Base-by-base conservation (phyloP, 1,140 invertebrate genomes). In the Teleopsis dalmanni region DNA sequence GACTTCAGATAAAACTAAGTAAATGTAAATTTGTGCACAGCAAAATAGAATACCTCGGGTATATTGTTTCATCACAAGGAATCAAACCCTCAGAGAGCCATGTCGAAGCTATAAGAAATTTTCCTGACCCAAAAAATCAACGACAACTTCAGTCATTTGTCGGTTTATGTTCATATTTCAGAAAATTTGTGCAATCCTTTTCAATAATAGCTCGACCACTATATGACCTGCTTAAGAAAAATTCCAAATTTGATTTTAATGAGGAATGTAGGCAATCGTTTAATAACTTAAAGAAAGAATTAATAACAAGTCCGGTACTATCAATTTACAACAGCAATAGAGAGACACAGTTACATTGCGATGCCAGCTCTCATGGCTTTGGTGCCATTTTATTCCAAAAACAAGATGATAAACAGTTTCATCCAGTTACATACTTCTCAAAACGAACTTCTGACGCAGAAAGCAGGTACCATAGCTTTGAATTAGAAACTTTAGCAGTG, bases 401-500 rank as follows among this genome's bases (percentile, higher is more conserved):
- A 13, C 31, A 48, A 16, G 36, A 29, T 18, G 57, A 72, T 52
- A 47, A 47, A 10, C 53, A 54, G 36, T 43, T 48, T 18, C 46
- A 48, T 27, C 29, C 31, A 4, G 25, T 48, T 10, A 11, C 19
- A 14, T 48, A 38, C n/a, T 47, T 47, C 25, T 37, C 22, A 11
- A 25, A 36, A 16, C 62, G 18, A 13, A 36, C 76, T 7, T 57
- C 56, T 10, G 52, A 52, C 2, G 49, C 57, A 16, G 75, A 79
- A 60, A 56, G 33, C 19, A 71, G 71, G 22, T 76, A 73, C 45
- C 55, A 51, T 6, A 71, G 62, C 45, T 74, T 73, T 42, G 70
- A 78, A 55, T 52, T 73, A 36, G 76, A 80, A 61, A 66, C 67
- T 22, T 52, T 79, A 23, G 74, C 75, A 1, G 70, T 78, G 4